Percentiles rank a stretch among this genome's conserved stretches.
Conservation (phyloP, 2,888 invertebrate genomes). For the Micoletzkya japonica region DNA sequence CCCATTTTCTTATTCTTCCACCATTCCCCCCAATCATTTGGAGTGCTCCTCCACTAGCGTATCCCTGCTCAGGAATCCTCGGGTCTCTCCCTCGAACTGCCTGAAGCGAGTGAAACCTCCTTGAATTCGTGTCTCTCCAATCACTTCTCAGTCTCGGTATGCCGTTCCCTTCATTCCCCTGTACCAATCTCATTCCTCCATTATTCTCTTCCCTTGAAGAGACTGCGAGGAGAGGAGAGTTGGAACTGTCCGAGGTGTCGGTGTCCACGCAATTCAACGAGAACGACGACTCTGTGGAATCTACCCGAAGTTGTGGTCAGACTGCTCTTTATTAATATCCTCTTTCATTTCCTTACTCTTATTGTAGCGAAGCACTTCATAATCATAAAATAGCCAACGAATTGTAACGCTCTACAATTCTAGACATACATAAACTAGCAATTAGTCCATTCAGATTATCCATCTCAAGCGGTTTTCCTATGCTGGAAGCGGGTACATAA, state of each 20-base stretch:
- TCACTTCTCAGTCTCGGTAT: slow-evolving; percentile 5
- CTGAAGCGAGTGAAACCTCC: neutral
- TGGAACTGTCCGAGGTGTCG: slow-evolving; percentile 61
- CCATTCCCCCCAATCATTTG: neutral
- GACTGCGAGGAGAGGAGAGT: slow-evolving; percentile 42
- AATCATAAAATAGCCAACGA: too few relatives aligned
- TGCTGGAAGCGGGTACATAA: slow-evolving; percentile 46
- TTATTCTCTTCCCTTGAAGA: slow-evolving; percentile 31
- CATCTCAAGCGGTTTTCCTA: slow-evolving; percentile 57
- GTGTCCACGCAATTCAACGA: slow-evolving; percentile 35
- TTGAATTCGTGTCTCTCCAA: neutral
- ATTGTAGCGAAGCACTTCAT: too few relatives aligned
- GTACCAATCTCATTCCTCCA: neutral
- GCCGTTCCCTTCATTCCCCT: slow-evolving; percentile 11
- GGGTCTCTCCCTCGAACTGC: slow-evolving; percentile 19
- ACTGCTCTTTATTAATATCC: too few relatives aligned
- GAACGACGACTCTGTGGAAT: slow-evolving; percentile 50
- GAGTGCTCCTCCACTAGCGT: neutral
- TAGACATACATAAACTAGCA: too few relatives aligned
- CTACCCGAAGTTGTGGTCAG: slow-evolving; percentile 48
- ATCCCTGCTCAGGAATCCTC: slow-evolving; percentile 15
- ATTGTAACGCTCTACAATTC: too few relatives aligned
- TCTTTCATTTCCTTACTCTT: too few relatives aligned
- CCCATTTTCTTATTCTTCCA: neutral
- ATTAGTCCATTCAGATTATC: slow-evolving; percentile 39